A percentile compares a stretch with the other conserved stretches of the same genome.
Conservation (phyloP, 2,797 vertebrate species). For the Phalloptychus januarius region DNA sequence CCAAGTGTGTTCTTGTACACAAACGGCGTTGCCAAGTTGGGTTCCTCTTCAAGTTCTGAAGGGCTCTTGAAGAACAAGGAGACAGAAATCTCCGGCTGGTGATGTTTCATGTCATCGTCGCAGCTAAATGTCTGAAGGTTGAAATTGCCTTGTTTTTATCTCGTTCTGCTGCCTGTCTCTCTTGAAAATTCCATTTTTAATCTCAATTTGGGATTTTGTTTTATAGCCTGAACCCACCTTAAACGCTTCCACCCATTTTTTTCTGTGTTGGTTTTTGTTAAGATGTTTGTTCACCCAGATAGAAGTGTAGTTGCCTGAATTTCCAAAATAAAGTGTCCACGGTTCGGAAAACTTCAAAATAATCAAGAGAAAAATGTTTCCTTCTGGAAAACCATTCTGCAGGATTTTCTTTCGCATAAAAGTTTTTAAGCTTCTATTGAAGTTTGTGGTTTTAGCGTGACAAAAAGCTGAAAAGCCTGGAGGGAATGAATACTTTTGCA, state of each 20-base stretch:
- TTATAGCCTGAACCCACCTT: not conserved
- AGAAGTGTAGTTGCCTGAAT: not conserved
- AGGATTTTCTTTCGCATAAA: not conserved
- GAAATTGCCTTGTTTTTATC: not conserved
- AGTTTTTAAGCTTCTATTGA: not conserved
- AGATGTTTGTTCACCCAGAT: not conserved
- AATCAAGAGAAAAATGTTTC: too few species aligned
- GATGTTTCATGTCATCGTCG: not conserved
- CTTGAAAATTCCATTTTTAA: too few species aligned
- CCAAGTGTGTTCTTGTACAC: too few species aligned
- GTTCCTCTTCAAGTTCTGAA: not conserved
- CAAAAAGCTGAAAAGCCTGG: not conserved
- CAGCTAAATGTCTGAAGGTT: not conserved
- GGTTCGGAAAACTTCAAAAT: too few species aligned
- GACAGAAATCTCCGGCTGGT: not conserved
- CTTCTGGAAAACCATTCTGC: not conserved
- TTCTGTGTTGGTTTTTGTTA: not conserved
- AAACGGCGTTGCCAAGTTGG: not conserved
- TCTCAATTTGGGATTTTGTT: not conserved
- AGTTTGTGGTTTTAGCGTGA: not conserved
- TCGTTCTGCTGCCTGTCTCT: not conserved
- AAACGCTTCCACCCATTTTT: not conserved
- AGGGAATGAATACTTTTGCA: not conserved
- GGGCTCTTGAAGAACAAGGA: not conserved
- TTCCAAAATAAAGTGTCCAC: not conserved